Base-by-base conservation (phyloP, 2,113 vertebrate genomes). In the Leucosticte australis region DNA sequence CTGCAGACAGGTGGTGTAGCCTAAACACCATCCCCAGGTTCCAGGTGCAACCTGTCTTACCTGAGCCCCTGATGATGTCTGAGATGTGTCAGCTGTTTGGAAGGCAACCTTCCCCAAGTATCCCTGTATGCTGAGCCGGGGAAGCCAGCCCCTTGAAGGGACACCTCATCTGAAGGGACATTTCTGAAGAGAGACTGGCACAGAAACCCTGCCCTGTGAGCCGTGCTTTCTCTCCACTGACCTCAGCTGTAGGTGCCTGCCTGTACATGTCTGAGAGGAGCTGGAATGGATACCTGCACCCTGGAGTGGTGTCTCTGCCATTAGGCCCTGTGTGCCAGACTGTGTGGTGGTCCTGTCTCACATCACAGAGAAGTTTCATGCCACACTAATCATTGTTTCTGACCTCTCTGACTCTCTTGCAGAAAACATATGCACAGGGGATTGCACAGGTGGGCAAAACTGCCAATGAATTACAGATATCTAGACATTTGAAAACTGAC, bases 391-490 rank as follows among this genome's bases (percentile, higher is more conserved):
- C 4, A 6, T 56, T 50, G 50, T 76, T 91, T 91, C 81, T 84
- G 74, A 82, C 31, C 30, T 15, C 70, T 78, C 77, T 55, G 84
- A 73, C 42, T 42, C 39, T 47, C 44, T 50, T 6, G 1, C 41
- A 57, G 39, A 37, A 82, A 49, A 85, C 42, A 46, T 20, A 33
- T 4, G 6, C 4, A 10, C 3, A 27, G 35, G 50, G 46, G 60
- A 69, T 70, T 52, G 73, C 39, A 81, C 91, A 90, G 92, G 92
- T 96, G 82, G 64, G 56, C 47, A 90, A 67, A 93, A 88, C 0
- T 69, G 69, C 39, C 44, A 19, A 5, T 35, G 55, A 63, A 28
- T 57, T 67, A 22, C 0, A 73, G 86, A 46, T 13, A 67, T 23
- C 24, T 31, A 70, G 73, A 46, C 52, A 24, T 57, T 35, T 69